Evolutionary conservation across 1,140 invertebrate genomes (phyloP), one percentile per base, ranked within the genome.

Genomic region (Trachymyrmex septentrionalis): DNA sequence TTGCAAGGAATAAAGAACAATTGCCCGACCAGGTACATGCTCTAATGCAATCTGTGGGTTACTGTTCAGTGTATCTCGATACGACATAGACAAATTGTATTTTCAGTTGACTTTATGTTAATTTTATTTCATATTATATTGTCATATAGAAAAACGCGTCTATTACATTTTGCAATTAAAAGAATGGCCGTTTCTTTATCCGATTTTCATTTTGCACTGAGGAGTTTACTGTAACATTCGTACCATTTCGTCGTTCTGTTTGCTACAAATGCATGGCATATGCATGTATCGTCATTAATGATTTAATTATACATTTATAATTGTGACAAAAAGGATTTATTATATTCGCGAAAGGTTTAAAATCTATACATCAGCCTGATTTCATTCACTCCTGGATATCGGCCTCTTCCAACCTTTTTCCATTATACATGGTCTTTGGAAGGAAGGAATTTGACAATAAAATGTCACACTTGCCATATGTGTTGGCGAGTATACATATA

Each of bases 11-110:
- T 81, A 89, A 87, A 82, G 88, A 92, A 84, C 86, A 92, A 50
- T 81, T 90, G 63, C 63, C 78, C 72, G 71, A 64, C 76, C 89
- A 94, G 92, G 93, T 94, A 93, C 59, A 88, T 69, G 66, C 27
- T 82, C 12, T 57, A 66, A 80, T 84, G 71, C 30, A 81, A 34
- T 80, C 55, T 67, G 24, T 71, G 61, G 55, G 57, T 90, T 84
- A 77, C 38, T 88, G 61, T 84, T 90, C 71, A 73, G 27, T 88
- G 84, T 91, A 55, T 69, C 84, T 64, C 34, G n/a, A 80, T 80
- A 57, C 4, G 59, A 76, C 12, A 27, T 55, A 67, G 30, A 55
- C 1, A 12, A 48, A 71, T 38, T 87, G 21, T 78, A 80, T n/a
- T 48, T 16, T 57, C 0, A 53, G 27, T n/a, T 63, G 77, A 75